phyloP scores from a whole-genome alignment of 1,140 invertebrate genomes.

The Paralvinella palmiformis region DNA sequence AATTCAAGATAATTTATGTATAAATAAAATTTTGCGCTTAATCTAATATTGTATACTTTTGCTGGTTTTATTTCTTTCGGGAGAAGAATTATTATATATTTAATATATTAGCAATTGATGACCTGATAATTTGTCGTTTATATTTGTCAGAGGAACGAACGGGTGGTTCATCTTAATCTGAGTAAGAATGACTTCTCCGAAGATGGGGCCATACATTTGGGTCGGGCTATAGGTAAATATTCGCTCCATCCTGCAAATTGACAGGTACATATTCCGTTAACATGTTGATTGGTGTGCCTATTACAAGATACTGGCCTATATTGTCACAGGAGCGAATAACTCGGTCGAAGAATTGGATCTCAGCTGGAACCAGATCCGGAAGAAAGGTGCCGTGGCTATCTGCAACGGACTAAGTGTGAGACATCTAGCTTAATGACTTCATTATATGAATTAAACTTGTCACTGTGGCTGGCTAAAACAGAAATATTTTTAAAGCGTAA shows the following conservation, averaged over 20 bases:
- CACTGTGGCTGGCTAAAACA: no score
- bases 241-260: neutral
- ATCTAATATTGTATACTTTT: neutral
- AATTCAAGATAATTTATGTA: neutral
- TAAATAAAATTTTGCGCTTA: neutral
- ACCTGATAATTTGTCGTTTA: neutral
- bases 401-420: constrained; percentile 23
- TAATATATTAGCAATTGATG: neutral
- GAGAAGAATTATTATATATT: neutral
- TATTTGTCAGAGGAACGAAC: constrained; percentile 31
- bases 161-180: constrained; percentile 31
- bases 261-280: neutral
- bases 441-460: no score
- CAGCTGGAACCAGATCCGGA: constrained; percentile 24
- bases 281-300: neutral
- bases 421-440: no score
- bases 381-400: constrained; percentile 17
- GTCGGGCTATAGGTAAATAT: constrained; percentile 29
- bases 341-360: constrained; percentile 21
- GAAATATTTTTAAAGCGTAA: no score
- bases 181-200: constrained; percentile 39
- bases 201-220: constrained; percentile 30
- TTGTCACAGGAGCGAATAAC: constrained; percentile 16
- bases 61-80: neutral
- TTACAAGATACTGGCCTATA: neutral